Conservation (phyloP, 1,140 invertebrate species). For the Anastatus disparis region DNA sequence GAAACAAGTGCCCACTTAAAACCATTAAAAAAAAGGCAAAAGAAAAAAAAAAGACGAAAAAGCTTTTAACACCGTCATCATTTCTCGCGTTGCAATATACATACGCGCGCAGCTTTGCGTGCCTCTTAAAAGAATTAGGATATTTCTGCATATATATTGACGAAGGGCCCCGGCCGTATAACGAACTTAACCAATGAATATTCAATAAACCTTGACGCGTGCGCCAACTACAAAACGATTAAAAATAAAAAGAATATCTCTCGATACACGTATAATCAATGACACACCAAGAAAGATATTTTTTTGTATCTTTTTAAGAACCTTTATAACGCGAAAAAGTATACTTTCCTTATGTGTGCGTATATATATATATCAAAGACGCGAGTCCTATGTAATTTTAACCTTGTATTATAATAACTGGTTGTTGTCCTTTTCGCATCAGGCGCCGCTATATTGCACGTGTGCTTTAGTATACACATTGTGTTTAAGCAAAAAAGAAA, state of each 20-base stretch:
- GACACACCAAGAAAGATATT: conserved; percentile 6
- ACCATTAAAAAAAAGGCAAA: no score
- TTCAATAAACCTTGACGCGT: conserved; percentile 7
- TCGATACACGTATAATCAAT: conserved; percentile 17
- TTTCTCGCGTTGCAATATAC: no score
- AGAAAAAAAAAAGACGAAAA: no score
- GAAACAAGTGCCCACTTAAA: conserved; percentile 19
- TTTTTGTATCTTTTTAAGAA: no score
- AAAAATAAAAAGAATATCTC: neutral
- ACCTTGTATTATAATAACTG: conserved; percentile 54
- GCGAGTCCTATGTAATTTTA: conserved; percentile 50
- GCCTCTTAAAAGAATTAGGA: conserved; percentile 12
- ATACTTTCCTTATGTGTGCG: conserved; percentile 23
- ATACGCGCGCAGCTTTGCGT: no score
- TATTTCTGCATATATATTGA: conserved; percentile 22
- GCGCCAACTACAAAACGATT: no score
- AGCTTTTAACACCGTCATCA: no score
- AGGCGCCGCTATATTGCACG: conserved; percentile 40
- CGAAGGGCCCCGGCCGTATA: conserved; percentile 17
- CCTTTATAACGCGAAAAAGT: conserved; percentile 5
- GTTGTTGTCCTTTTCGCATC: conserved; percentile 39
- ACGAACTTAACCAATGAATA: conserved; percentile 35
- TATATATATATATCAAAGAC: conserved; percentile 24
- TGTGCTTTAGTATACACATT: no score
- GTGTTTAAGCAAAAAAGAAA: no score